phyloP scores from a whole-genome alignment of 2,888 invertebrate species.

The Chirona hameri region DNA sequence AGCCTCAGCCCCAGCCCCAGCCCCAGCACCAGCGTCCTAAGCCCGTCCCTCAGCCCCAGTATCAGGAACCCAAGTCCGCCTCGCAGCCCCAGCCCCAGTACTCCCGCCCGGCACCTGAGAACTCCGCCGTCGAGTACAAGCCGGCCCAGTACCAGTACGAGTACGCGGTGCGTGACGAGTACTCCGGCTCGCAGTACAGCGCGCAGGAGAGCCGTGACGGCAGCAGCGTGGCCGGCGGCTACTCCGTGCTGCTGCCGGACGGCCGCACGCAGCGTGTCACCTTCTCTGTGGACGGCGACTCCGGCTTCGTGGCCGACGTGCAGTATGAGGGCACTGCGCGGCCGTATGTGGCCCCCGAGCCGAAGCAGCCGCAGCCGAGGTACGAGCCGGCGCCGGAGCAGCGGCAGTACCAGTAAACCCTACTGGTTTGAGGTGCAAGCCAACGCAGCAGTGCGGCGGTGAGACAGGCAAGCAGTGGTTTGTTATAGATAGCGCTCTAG shows the following conservation, averaged over 20 bases:
- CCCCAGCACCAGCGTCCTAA: slow-evolving; percentile 30
- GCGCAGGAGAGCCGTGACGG: slow-evolving; percentile 35
- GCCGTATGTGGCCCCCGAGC: background rate
- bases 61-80: slow-evolving; percentile 7
- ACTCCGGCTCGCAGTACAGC: slow-evolving; percentile 35
- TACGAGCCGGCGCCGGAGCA: background rate
- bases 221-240: slow-evolving; percentile 33
- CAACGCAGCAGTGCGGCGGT: too few species aligned
- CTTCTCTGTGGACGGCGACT: slow-evolving; percentile 34
- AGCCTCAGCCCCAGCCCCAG: slow-evolving; percentile 23
- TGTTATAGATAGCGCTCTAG: too few species aligned
- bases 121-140: slow-evolving; percentile 10
- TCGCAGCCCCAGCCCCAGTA: too few species aligned
- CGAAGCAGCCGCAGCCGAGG: background rate
- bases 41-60: background rate
- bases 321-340: slow-evolving; percentile 33
- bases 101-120: slow-evolving; percentile 7
- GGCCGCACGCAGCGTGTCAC: slow-evolving; percentile 34
- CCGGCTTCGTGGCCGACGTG: slow-evolving; percentile 35
- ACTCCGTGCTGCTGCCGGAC: slow-evolving; percentile 35
- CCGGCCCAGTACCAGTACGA: slow-evolving; percentile 35
- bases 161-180: slow-evolving; percentile 35
- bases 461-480: too few species aligned
- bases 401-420: background rate
- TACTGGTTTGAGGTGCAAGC: too few species aligned